Percentiles rank a stretch among this genome's conserved stretches.
Evolutionary conservation across 2,888 invertebrate genomes (phyloP).

Genomic region (Sphinx pinastri): DNA sequence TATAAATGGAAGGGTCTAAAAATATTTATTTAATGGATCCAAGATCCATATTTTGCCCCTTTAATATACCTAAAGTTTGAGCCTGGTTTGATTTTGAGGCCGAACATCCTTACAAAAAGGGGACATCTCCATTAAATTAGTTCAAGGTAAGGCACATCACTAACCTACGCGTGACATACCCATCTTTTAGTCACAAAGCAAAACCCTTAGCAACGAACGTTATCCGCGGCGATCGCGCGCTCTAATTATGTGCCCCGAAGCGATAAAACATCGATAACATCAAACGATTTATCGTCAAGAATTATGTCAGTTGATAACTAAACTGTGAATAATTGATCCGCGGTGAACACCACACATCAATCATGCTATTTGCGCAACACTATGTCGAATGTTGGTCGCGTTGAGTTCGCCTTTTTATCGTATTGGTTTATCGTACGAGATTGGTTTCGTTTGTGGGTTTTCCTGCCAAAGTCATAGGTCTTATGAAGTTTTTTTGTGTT

Average conservation of each 20-base stretch:
- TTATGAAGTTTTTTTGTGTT: not conserved
- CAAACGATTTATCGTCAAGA: constrained; percentile 55
- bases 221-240: constrained; percentile 9
- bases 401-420: constrained; percentile 11
- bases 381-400: not conserved
- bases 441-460: not conserved
- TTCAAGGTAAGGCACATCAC: not conserved
- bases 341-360: constrained; percentile 71
- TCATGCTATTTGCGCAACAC: constrained; percentile 65
- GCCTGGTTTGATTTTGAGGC: no score
- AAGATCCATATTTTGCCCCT: no score
- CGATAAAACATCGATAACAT: constrained; percentile 41
- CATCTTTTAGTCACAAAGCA: not conserved
- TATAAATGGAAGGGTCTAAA: no score
- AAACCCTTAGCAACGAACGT: no score
- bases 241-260: constrained; percentile 40
- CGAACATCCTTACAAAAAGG: no score
- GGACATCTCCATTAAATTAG: no score
- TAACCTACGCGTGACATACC: not conserved
- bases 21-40: no score
- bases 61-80: no score
- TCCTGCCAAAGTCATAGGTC: not conserved
- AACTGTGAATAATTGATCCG: constrained; percentile 71
- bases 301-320: constrained; percentile 68
- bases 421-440: constrained; percentile 2